Percentiles rank a stretch among this genome's conserved stretches.
Conservation (phyloP, 2,113 vertebrate genomes). For the Cairina moschata region DNA sequence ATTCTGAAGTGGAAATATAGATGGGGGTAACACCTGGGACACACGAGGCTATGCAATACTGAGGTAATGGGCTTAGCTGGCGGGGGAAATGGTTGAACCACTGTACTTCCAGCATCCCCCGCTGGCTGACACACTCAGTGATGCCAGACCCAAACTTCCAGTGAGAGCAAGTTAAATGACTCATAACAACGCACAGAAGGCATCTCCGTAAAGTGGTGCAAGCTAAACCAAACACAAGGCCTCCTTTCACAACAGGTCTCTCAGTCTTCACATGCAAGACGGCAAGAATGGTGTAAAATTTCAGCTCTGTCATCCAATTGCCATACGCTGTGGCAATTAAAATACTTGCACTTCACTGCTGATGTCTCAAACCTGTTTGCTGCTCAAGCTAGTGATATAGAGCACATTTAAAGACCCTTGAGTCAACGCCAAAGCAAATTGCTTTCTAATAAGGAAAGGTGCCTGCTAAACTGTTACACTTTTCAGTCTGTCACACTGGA, state of each 20-base stretch:
- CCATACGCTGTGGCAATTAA: background rate
- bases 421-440: background rate
- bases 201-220: background rate
- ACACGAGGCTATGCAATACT: background rate
- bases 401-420: background rate
- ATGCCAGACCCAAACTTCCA: background rate
- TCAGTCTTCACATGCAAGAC: background rate
- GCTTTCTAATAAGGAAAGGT: background rate
- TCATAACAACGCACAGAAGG: background rate
- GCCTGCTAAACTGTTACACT: background rate
- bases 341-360: background rate
- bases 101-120: constrained; percentile 5
- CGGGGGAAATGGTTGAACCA: background rate
- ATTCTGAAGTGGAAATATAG: background rate
- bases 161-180: background rate
- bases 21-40: background rate
- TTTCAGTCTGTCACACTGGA: background rate
- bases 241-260: background rate
- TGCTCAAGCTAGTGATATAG: background rate
- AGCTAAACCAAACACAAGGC: background rate
- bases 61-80: background rate
- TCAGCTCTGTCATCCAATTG: background rate
- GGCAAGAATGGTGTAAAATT: background rate
- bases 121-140: background rate
- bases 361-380: background rate